phyloP scores from a whole-genome alignment of 2,113 vertebrate genomes.

The Apistogramma diplotaenia region DNA sequence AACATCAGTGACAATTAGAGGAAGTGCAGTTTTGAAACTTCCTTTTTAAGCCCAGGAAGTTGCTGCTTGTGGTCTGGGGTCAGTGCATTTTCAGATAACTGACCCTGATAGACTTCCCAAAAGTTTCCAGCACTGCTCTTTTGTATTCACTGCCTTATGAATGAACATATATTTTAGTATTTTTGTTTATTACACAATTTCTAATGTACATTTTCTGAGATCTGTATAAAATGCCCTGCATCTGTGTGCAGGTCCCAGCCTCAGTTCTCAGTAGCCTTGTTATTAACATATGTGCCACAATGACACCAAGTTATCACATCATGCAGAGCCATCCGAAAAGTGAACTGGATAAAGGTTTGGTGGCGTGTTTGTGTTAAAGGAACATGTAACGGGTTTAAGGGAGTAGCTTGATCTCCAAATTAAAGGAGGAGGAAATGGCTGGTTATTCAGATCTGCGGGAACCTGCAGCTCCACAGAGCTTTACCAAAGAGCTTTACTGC shows the following conservation, averaged over 20 bases:
- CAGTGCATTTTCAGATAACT: not conserved
- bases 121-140: too few species aligned
- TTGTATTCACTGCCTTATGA: not conserved
- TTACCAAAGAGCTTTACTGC: too few species aligned
- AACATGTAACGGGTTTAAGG: not conserved
- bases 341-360: not conserved
- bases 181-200: not conserved
- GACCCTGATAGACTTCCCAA: not conserved
- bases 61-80: not conserved
- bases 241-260: not conserved
- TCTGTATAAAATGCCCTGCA: not conserved
- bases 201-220: not conserved
- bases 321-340: not conserved
- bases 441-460: too few species aligned
- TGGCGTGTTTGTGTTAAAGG: not conserved
- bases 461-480: too few species aligned
- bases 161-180: not conserved
- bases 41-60: not conserved
- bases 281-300: not conserved
- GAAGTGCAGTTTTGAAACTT: not conserved
- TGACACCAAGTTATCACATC: not conserved
- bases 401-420: not conserved
- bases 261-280: not conserved
- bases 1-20: not conserved
- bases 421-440: not conserved